These are phyloP conservation scores for Camponotus pennsylvanicus DNA, from an alignment of 1,140 invertebrate species.

Conservation along the genomic window DNA sequence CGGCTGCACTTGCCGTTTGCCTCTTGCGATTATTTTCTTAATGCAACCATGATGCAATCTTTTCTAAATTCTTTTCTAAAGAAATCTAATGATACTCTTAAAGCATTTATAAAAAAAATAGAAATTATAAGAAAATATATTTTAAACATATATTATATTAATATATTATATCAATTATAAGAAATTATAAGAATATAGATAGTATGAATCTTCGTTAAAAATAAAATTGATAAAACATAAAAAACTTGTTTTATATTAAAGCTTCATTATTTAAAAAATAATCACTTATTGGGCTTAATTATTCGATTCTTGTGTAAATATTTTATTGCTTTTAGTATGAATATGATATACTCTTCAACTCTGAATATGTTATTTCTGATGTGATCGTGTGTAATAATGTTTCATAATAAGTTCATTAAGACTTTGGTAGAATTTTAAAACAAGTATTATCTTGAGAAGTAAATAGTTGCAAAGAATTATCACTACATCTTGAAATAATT, in stretches of 20 bases:
- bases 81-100: background rate
- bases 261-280: background rate
- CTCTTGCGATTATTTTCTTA: constrained; percentile 29
- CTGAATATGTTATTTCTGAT: background rate
- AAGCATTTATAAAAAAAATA: background rate
- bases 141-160: no score
- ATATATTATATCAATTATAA: no score
- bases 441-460: constrained; percentile 17
- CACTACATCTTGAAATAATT: background rate
- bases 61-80: background rate
- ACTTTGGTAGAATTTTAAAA: background rate
- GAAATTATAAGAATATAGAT: background rate
- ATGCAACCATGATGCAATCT: background rate
- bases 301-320: background rate
- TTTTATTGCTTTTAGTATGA: background rate
- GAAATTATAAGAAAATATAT: no score
- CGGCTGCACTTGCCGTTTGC: background rate
- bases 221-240: background rate
- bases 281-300: background rate
- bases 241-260: background rate
- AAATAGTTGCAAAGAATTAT: constrained; percentile 18
- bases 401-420: background rate
- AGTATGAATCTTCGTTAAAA: background rate
- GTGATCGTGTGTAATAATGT: background rate
- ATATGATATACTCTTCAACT: background rate